Percentiles rank a stretch among this genome's conserved stretches.
These are phyloP conservation scores for Hystrix cristata DNA, from an alignment of 2,113 vertebrate genomes.

Conservation along the genomic window DNA sequence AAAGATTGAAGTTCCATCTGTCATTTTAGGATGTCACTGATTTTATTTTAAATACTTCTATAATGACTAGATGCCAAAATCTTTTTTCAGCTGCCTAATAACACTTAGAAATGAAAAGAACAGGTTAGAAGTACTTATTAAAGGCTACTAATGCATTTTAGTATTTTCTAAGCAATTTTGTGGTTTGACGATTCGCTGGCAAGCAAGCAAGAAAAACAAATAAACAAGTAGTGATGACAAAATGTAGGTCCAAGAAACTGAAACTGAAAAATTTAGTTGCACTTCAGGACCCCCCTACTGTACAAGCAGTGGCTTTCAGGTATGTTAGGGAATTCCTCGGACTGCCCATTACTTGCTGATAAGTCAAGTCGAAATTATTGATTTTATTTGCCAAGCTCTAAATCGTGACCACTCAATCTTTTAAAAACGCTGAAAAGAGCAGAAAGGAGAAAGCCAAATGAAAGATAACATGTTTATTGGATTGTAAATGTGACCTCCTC, in stretches of 20 bases:
- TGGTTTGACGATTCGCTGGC: neutral
- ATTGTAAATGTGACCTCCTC: neutral
- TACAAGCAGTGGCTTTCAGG: neutral
- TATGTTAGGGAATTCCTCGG: slow-evolving; percentile 26
- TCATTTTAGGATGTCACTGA: neutral
- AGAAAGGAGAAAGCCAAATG: slow-evolving; percentile 44
- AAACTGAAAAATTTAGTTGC: neutral
- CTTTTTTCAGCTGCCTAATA: slow-evolving; percentile 33
- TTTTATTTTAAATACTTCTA: slow-evolving; percentile 57
- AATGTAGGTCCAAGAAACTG: neutral
- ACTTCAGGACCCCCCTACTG: neutral
- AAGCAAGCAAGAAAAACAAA: neutral
- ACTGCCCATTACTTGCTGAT: neutral
- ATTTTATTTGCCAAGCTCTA: slow-evolving; percentile 32
- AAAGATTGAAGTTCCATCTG: slow-evolving; percentile 5
- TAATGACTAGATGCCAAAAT: slow-evolving; percentile 34
- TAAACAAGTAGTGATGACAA: neutral
- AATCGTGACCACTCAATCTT: neutral
- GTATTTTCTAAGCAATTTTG: slow-evolving; percentile 8
- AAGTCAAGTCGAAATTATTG: slow-evolving; percentile 54
- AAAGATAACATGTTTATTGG: neutral
- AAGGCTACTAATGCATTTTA: slow-evolving; percentile 47
- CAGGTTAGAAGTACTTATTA: slow-evolving; percentile 32
- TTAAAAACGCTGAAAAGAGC: slow-evolving; percentile 55
- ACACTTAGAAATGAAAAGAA: slow-evolving; percentile 47